phyloP scores from a whole-genome alignment of 2,113 vertebrate species.

The Lepisosteus osseus region DNA sequence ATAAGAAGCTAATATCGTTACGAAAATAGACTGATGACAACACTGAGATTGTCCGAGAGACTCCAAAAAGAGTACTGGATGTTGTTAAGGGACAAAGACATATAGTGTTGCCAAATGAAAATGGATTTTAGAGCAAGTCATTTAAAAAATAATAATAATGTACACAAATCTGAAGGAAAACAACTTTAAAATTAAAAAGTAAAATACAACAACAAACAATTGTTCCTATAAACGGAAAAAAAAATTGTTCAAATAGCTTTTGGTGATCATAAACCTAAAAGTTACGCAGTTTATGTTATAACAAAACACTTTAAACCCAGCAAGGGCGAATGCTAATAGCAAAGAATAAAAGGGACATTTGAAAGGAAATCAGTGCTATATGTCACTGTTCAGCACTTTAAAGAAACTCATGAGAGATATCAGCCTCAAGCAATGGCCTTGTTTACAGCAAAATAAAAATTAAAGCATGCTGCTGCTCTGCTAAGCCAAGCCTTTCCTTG shows the following conservation, averaged over 20 bases:
- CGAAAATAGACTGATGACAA: conserved; percentile 56
- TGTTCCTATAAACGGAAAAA: too few relatives aligned
- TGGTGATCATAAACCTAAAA: too few relatives aligned
- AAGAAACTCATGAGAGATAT: conserved; percentile 60
- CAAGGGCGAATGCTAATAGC: conserved; percentile 16
- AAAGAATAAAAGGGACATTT: conserved; percentile 3
- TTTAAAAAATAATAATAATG: too few relatives aligned
- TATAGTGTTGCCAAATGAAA: too few relatives aligned
- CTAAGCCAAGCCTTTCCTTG: conserved; percentile 40
- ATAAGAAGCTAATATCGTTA: conserved; percentile 52
- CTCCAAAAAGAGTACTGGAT: conserved; percentile 35
- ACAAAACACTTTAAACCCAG: conserved; percentile 39
- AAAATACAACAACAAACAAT: too few relatives aligned
- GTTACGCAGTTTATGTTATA: conserved; percentile 27
- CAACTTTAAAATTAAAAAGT: too few relatives aligned
- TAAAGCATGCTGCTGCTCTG: conserved; percentile 45
- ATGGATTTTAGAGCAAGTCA: too few relatives aligned
- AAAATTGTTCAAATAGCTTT: too few relatives aligned
- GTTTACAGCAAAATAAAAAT: conserved; percentile 46
- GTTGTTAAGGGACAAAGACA: not conserved
- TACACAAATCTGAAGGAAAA: too few relatives aligned
- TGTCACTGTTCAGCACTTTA: conserved; percentile 66
- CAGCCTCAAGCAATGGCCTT: conserved; percentile 56
- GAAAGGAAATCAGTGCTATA: conserved; percentile 3
- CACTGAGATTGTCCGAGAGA: conserved; percentile 33